Base-by-base conservation (phyloP, 2,888 invertebrate genomes). In the Phengaris alcon region DNA sequence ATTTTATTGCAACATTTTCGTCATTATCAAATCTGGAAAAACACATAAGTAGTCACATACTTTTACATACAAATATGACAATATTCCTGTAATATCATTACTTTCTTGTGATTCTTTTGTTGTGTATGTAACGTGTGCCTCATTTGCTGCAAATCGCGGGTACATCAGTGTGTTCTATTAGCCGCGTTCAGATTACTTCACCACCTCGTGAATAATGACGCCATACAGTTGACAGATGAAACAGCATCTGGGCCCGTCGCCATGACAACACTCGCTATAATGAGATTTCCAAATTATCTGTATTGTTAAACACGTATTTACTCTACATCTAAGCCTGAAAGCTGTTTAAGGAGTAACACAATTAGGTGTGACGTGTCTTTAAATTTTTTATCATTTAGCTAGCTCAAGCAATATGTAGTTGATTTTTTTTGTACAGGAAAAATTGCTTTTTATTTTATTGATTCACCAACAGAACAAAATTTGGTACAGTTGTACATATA, bases 91-190 rank as follows among this genome's bases (percentile, higher is more conserved):
- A 52, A 52, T 64, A 64, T 44, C 64, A 64, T 64, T 64, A 22
- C 64, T 59, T 15, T 22, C 59, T 59, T 59, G 52, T 52, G 10
- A 0, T 52, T 52, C 52, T 52, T 35, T 48, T 69, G 46, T 48
- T 69, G 69, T 69, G 72, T 52, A 70, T 72, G 35, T 72, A 35
- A 35, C 52, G 35, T 51, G 13, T 9, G 84, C 81, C 86, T 89
- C 90, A 89, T 91, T 90, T 90, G 90, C 88, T 85, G 82, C 84
- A 84, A 84, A 82, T 83, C 75, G 77, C 75, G 72, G 77, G 76
- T 87, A 83, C 90, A 90, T 84, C 88, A 87, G 89, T 88, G 90
- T 90, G 88, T 90, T 88, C 87, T 91, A 91, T 93, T 92, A 91
- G 87, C 85, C 85, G 81, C 88, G 85, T 90, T 90, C 89, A 89